Percentiles rank a stretch among this genome's conserved stretches.
These are phyloP conservation scores for Drosophila bipectinata DNA, from an alignment of 1,140 invertebrate genomes.

Conservation along the genomic window DNA sequence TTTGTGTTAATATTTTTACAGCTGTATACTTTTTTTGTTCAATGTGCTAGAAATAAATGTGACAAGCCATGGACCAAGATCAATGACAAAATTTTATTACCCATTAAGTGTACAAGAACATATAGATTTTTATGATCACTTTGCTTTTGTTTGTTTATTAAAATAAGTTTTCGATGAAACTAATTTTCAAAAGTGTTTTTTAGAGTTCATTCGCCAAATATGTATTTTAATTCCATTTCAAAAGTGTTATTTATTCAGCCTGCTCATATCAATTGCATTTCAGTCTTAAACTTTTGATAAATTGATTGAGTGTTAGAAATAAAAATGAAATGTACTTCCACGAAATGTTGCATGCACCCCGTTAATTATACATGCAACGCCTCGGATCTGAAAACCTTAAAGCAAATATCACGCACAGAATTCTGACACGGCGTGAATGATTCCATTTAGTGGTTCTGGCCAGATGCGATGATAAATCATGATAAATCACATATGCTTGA, in stretches of 20 bases:
- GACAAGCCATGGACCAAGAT: background rate
- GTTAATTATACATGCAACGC: background rate
- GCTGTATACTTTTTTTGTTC: background rate
- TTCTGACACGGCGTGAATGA: constrained; percentile 54
- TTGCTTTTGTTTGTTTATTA: background rate
- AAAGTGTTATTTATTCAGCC: too few species aligned
- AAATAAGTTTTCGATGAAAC: background rate
- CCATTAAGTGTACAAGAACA: background rate
- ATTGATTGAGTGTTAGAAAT: constrained; percentile 1
- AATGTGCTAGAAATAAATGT: background rate
- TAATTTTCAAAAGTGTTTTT: background rate
- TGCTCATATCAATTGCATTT: background rate
- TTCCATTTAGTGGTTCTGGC: constrained; percentile 27
- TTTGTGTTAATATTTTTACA: background rate
- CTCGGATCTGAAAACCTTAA: background rate
- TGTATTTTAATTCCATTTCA: too few species aligned
- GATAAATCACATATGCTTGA: constrained; percentile 66
- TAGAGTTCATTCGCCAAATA: too few species aligned
- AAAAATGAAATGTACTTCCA: background rate
- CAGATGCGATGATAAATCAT: constrained; percentile 59
- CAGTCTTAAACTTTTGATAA: background rate
- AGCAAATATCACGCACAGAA: constrained; percentile 44
- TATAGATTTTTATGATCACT: background rate
- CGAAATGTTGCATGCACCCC: constrained; percentile 24
- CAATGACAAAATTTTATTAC: constrained; percentile 1